phyloP scores from a whole-genome alignment of 2,888 invertebrate genomes.

The Apeira syringaria region DNA sequence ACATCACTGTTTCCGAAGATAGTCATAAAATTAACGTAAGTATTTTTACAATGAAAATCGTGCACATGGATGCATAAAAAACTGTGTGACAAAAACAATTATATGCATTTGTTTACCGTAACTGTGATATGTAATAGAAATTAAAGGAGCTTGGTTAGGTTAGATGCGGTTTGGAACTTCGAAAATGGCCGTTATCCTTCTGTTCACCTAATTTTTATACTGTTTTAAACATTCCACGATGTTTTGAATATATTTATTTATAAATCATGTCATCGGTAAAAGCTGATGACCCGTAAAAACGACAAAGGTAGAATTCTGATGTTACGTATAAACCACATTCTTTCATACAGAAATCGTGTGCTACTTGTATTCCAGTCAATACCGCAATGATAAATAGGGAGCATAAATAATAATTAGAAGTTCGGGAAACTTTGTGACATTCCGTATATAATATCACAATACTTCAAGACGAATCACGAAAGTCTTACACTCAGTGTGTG shows the following conservation, averaged over 20 bases:
- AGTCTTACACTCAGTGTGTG: too few species aligned
- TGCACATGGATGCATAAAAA: conserved; percentile 17
- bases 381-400: too few species aligned
- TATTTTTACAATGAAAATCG: conserved; percentile 8
- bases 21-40: too few species aligned
- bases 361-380: too few species aligned
- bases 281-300: background rate
- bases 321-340: too few species aligned
- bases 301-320: background rate
- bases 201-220: conserved; percentile 9
- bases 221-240: conserved; percentile 27
- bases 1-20: too few species aligned
- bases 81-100: conserved; percentile 34
- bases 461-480: too few species aligned
- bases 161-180: conserved; percentile 29
- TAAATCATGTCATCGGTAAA: conserved; percentile 1
- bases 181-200: conserved; percentile 9
- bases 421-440: too few species aligned
- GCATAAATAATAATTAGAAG: too few species aligned
- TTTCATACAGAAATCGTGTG: too few species aligned
- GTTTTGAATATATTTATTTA: conserved; percentile 2
- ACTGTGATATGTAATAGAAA: conserved; percentile 75
- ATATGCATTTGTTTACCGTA: conserved; percentile 72
- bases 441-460: too few species aligned
- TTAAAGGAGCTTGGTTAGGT: conserved; percentile 55